These are phyloP conservation scores for Nymphalis c-album DNA, from an alignment of 2,888 invertebrate genomes.

Conservation along the genomic window DNA sequence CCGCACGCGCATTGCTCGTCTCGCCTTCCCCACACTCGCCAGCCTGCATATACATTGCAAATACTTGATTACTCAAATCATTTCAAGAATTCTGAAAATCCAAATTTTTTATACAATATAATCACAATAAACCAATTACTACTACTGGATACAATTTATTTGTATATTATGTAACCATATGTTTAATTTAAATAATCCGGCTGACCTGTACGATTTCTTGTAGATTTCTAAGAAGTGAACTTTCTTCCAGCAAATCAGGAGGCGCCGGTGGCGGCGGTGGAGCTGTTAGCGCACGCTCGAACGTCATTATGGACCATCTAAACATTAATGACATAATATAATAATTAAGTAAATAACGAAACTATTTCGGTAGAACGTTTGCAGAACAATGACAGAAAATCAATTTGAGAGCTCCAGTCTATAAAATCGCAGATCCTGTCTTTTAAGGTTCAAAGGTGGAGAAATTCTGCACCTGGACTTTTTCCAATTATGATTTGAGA, in stretches of 20 bases:
- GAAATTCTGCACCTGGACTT: too few species aligned
- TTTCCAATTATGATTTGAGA: too few species aligned
- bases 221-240: slow-evolving; percentile 88
- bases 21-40: slow-evolving; percentile 45
- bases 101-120: too few species aligned
- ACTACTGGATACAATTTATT: background rate
- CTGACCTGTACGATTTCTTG: slow-evolving; percentile 88
- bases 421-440: too few species aligned
- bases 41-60: slow-evolving; percentile 13
- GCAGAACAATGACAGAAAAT: too few species aligned
- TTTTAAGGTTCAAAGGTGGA: too few species aligned
- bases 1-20: slow-evolving; percentile 52
- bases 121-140: too few species aligned
- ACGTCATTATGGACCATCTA: slow-evolving; percentile 97
- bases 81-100: too few species aligned
- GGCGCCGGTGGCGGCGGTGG: slow-evolving; percentile 81
- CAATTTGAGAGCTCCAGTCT: too few species aligned
- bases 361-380: too few species aligned
- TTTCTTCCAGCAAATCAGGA: slow-evolving; percentile 74
- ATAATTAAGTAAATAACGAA: background rate
- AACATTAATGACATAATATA: background rate
- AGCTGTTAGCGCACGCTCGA: slow-evolving; percentile 87
- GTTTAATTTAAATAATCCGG: background rate
- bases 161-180: background rate
- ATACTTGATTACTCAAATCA: background rate